Conservation (phyloP, 2,888 invertebrate species). For the Machimus atricapillus region DNA sequence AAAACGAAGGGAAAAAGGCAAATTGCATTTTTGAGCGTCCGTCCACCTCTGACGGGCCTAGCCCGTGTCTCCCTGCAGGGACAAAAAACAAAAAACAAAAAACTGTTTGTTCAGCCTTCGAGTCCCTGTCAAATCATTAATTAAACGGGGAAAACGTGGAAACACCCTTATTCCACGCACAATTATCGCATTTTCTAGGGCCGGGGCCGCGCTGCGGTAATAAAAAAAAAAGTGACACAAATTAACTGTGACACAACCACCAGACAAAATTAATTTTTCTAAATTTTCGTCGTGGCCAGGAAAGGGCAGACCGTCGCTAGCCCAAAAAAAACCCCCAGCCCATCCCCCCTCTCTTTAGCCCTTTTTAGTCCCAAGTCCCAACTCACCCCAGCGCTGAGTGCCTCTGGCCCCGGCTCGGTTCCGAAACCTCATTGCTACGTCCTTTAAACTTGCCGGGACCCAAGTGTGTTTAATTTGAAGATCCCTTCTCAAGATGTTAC, state of each 20-base stretch:
- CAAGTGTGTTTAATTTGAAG: slow-evolving; percentile 43
- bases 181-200: slow-evolving; percentile 30
- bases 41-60: background rate
- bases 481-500: slow-evolving; percentile 42
- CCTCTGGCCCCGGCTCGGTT: background rate
- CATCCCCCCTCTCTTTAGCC: too few relatives aligned
- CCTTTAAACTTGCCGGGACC: slow-evolving; percentile 36
- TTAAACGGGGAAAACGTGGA: slow-evolving; percentile 22
- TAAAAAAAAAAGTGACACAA: slow-evolving; percentile 34
- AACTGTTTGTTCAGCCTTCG: background rate
- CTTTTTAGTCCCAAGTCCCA: background rate
- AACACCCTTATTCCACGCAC: slow-evolving; percentile 34
- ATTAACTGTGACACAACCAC: slow-evolving; percentile 41
- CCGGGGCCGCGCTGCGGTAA: background rate
- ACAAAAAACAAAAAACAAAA: background rate
- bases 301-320: background rate
- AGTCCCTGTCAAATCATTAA: slow-evolving; percentile 21
- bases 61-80: background rate
- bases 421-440: slow-evolving; percentile 23
- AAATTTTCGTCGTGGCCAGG: slow-evolving; percentile 19
- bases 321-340: too few relatives aligned
- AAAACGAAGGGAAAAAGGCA: background rate
- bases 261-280: slow-evolving; percentile 40
- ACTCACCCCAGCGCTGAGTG: background rate
- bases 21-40: background rate